Percentiles rank a stretch among this genome's conserved stretches.
Conservation (phyloP, 2,888 invertebrate species). For the Drosophila melanosoma region DNA sequence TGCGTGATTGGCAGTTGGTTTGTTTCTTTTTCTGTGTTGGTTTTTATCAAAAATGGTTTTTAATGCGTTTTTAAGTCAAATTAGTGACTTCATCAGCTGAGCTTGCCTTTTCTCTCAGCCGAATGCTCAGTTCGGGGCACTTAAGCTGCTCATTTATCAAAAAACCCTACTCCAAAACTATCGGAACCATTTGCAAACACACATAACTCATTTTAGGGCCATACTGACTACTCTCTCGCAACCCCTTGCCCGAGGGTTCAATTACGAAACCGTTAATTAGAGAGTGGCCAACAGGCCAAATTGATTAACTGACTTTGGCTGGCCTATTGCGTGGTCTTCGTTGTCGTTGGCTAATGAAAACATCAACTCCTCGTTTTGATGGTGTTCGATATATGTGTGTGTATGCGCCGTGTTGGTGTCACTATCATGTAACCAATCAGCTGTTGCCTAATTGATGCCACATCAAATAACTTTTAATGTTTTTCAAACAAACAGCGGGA, state of each 20-base stretch:
- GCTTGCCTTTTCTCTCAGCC: slow-evolving; percentile 51
- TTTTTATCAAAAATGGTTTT: slow-evolving; percentile 77
- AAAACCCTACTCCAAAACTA: slow-evolving; percentile 50
- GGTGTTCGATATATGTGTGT: slow-evolving; percentile 25
- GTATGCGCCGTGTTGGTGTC: slow-evolving; percentile 11
- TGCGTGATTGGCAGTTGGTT: slow-evolving; percentile 26
- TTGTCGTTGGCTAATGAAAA: slow-evolving; percentile 59
- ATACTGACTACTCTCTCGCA: background rate
- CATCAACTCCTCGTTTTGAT: slow-evolving; percentile 44
- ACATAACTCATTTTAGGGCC: slow-evolving; percentile 51
- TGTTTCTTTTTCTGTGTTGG: slow-evolving; percentile 22
- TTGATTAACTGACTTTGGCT: slow-evolving; percentile 10
- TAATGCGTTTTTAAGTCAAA: slow-evolving; percentile 80
- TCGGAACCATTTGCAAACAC: slow-evolving; percentile 55
- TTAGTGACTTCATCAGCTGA: slow-evolving; percentile 76
- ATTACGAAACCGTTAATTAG: slow-evolving; percentile 72
- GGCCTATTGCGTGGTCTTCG: slow-evolving; percentile 50
- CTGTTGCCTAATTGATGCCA: slow-evolving; percentile 8
- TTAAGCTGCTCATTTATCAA: slow-evolving; percentile 76
- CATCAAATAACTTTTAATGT: slow-evolving; percentile 9
- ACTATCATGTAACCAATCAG: slow-evolving; percentile 28
- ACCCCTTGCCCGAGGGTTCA: slow-evolving; percentile 43
- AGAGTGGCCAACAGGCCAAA: slow-evolving; percentile 16
- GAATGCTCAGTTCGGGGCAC: slow-evolving; percentile 55
- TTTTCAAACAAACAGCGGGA: slow-evolving; percentile 3